Evolutionary conservation across 2,797 vertebrate genomes (phyloP), one percentile per base, ranked within the genome.

Genomic region (Coendou prehensilis): DNA sequence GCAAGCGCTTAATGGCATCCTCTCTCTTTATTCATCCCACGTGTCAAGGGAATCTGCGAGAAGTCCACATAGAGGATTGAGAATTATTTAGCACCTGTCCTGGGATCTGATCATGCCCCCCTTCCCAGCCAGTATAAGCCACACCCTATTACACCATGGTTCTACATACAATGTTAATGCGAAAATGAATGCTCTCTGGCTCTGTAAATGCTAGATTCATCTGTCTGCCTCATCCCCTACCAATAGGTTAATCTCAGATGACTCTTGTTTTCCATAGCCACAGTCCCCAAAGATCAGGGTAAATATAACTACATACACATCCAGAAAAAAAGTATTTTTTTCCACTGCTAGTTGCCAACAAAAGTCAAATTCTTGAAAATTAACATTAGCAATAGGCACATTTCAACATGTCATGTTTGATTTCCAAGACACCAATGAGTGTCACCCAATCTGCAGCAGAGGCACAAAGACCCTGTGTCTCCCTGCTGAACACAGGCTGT

Each of bases 381-480:
- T 95, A 96, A 33, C 92, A 89, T 92, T 81, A 96, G 93, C 86
- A 64, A 52, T 86, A 87, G 87, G 83, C 94, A 89, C 7, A 57
- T 96, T 97, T 94, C 94, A 87, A 96, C 97, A 93, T 97, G 75
- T 50, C 92, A 89, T 94, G 78, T 86, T 97, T 63, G 88, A 93
- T 98, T 59, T 14, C 94, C 93, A 52, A 96, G 83, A 86, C 93
- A 86, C 59, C 83, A 82, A 45, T 23, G 47, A 84, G 93, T 13
- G 11, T 89, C 93, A 87, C 52, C 93, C 56, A 7, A 61, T 96
- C 87, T 63, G 91, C 89, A 33, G 20, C 67, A 64, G 47, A 64
- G 87, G 63, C 93, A 96, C 94, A 97, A 97, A 96, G 96, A 91
- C 89, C 89, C 95, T 96, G 97, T 97, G 97, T 98, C 89, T 97